These are phyloP conservation scores for Nixonia krombeini DNA, from an alignment of 1,140 invertebrate species.

Conservation along the genomic window DNA sequence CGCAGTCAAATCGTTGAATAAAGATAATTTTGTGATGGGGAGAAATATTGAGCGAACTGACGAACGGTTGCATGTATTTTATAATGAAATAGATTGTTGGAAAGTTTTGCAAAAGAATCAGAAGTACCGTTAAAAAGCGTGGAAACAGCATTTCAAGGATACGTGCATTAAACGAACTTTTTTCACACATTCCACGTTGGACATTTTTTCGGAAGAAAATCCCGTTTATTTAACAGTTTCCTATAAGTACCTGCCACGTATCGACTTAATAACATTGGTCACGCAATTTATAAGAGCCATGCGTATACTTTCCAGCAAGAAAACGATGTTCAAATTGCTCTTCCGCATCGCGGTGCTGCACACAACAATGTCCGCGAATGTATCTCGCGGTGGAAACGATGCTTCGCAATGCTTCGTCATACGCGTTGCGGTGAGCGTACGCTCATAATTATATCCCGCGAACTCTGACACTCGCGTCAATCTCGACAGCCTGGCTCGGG, in stretches of 20 bases:
- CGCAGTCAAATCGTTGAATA: too few relatives aligned
- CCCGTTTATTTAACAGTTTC: slow-evolving; percentile 25
- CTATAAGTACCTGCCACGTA: slow-evolving; percentile 4
- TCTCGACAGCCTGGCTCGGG: too few relatives aligned
- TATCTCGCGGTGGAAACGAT: slow-evolving; percentile 20
- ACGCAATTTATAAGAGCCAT: slow-evolving; percentile 41
- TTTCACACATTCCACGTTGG: not conserved
- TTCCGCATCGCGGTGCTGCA: slow-evolving; percentile 24
- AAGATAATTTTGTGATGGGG: too few relatives aligned
- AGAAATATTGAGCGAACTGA: too few relatives aligned
- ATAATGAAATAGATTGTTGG: too few relatives aligned
- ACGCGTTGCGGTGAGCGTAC: slow-evolving; percentile 27
- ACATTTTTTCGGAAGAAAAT: slow-evolving; percentile 20
- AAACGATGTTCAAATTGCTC: slow-evolving; percentile 26
- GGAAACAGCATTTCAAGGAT: slow-evolving; percentile 4
- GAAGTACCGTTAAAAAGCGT: slow-evolving; percentile 3
- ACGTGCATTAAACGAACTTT: not conserved
- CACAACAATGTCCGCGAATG: slow-evolving; percentile 9
- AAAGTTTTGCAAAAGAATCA: too few relatives aligned
- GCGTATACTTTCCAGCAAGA: slow-evolving; percentile 22
- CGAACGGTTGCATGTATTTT: too few relatives aligned
- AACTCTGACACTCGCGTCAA: slow-evolving; percentile 31
- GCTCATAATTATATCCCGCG: slow-evolving; percentile 24
- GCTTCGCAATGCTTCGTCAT: slow-evolving; percentile 36
- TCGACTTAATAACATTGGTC: slow-evolving; percentile 39